These are phyloP conservation scores for Uria lomvia DNA, from an alignment of 2,113 vertebrate species.

Conservation along the genomic window DNA sequence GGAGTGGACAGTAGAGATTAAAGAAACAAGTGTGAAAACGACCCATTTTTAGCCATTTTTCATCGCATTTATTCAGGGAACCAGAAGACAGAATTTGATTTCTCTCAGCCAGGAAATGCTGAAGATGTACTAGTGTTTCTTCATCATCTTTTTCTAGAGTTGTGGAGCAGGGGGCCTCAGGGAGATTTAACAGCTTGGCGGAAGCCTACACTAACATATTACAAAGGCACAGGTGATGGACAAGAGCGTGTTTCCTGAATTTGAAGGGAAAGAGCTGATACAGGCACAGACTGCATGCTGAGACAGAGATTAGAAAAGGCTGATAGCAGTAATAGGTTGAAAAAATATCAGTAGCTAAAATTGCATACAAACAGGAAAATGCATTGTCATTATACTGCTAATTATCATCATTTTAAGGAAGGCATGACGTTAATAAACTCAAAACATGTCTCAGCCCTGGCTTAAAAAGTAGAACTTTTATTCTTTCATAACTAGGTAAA, in stretches of 20 bases:
- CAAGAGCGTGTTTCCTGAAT: neutral
- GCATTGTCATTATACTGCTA: neutral
- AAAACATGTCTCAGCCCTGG: neutral
- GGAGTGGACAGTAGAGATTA: neutral
- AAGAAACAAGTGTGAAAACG: neutral
- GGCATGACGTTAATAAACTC: neutral
- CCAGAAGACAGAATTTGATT: neutral
- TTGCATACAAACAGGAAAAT: neutral
- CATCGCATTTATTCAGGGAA: neutral
- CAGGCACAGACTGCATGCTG: neutral
- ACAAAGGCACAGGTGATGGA: neutral
- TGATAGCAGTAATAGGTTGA: neutral
- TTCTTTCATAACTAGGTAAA: neutral
- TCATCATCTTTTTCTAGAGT: neutral
- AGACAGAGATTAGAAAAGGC: neutral
- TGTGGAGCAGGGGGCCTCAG: neutral
- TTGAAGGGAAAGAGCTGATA: neutral
- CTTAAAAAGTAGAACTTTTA: neutral
- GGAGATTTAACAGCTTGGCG: neutral
- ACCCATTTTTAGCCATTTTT: neutral
- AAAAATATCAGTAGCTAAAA: neutral
- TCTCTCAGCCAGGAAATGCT: neutral
- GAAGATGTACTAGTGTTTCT: neutral
- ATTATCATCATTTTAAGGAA: neutral
- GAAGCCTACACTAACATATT: slow-evolving; percentile 14